These are phyloP conservation scores for Graphium colonna DNA, from an alignment of 2,888 invertebrate genomes.

Conservation along the genomic window DNA sequence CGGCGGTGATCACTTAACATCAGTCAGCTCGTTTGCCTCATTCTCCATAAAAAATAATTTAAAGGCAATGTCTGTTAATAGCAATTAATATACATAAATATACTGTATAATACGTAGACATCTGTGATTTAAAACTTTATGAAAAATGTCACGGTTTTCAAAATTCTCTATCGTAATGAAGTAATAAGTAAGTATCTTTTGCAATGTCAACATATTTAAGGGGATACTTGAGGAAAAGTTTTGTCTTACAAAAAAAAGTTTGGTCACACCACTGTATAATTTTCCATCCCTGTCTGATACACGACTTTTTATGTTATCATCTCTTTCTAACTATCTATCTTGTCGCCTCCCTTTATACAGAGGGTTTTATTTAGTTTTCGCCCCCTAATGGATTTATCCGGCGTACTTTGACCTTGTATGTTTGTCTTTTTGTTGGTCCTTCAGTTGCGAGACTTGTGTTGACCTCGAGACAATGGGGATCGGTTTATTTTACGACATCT, in stretches of 20 bases:
- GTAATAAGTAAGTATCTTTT: too few species aligned
- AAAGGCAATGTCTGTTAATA: too few species aligned
- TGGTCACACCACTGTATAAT: constrained; percentile 20
- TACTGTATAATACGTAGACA: too few species aligned
- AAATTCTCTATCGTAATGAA: too few species aligned
- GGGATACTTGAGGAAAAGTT: not conserved
- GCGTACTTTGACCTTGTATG: constrained; percentile 66
- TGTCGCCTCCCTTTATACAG: constrained; percentile 53
- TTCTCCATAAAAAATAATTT: too few species aligned
- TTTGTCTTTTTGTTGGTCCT: constrained; percentile 38
- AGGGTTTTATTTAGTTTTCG: constrained; percentile 74
- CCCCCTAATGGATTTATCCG: constrained; percentile 71
- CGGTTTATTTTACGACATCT: not conserved
- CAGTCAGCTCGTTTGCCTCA: too few species aligned
- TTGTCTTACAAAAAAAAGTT: not conserved
- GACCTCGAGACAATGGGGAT: constrained; percentile 19
- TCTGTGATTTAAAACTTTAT: too few species aligned
- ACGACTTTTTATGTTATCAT: constrained; percentile 30
- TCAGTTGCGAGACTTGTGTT: constrained; percentile 27
- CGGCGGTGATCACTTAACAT: too few species aligned
- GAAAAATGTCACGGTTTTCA: too few species aligned
- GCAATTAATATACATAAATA: too few species aligned
- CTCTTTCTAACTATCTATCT: constrained; percentile 51
- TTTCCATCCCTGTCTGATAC: constrained; percentile 37
- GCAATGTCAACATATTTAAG: too few species aligned